phyloP scores from a whole-genome alignment of 2,888 invertebrate species.

The Nemapogon koenigi region DNA sequence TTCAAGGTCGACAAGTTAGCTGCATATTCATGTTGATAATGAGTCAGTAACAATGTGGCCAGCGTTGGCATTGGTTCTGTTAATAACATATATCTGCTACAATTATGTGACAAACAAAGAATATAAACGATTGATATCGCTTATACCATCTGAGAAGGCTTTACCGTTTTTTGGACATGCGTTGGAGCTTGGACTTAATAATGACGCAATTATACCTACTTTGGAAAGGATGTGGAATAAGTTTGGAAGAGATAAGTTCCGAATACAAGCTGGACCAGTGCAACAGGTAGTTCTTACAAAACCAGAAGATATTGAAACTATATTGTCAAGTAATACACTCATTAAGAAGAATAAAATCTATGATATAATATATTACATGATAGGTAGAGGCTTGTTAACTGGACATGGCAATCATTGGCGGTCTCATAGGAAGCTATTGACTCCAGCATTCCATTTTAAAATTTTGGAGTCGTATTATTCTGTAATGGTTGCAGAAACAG shows the following conservation, averaged over 20 bases:
- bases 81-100: too few relatives aligned
- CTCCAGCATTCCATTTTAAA: slow-evolving; percentile 2
- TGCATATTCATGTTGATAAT: too few relatives aligned
- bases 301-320: background rate
- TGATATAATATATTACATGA: background rate
- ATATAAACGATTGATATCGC: too few relatives aligned
- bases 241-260: slow-evolving; percentile 4
- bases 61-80: too few relatives aligned
- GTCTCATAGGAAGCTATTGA: background rate
- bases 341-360: slow-evolving; percentile 3
- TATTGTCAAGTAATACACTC: background rate
- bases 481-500: background rate
- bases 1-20: too few relatives aligned
- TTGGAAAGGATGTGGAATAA: slow-evolving; percentile 1
- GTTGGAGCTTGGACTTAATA: background rate
- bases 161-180: slow-evolving; percentile 1
- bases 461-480: background rate
- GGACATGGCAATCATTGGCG: background rate
- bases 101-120: too few relatives aligned
- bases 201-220: background rate
- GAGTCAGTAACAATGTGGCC: too few relatives aligned
- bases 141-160: too few relatives aligned
- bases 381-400: background rate
- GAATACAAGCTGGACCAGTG: background rate
- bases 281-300: slow-evolving; percentile 1